These are phyloP conservation scores for Drosophila mimica DNA, from an alignment of 2,888 invertebrate genomes.

Conservation along the genomic window DNA sequence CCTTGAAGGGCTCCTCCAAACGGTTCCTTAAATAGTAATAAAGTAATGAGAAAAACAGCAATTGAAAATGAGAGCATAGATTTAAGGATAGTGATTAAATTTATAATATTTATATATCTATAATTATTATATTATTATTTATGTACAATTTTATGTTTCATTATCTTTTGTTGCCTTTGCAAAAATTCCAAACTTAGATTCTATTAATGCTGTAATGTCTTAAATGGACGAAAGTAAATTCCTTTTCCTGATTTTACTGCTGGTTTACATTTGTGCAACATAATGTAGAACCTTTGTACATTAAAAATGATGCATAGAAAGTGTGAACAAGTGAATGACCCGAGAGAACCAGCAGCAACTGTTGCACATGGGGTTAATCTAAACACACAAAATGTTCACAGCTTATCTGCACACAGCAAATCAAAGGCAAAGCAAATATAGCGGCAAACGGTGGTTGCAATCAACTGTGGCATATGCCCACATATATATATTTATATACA, in stretches of 20 bases:
- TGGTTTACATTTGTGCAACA: not conserved
- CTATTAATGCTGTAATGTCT: no score
- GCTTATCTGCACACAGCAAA: constrained; percentile 31
- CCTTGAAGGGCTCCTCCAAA: constrained; percentile 94
- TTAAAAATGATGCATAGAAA: constrained; percentile 15
- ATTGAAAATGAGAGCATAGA: constrained; percentile 9
- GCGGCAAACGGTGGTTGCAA: constrained; percentile 19
- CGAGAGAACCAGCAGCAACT: constrained; percentile 30
- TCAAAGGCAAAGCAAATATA: not conserved
- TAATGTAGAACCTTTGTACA: not conserved
- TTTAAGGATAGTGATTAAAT: not conserved
- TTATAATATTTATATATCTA: not conserved
- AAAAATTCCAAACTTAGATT: no score
- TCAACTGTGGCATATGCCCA: not conserved
- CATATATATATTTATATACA: not conserved
- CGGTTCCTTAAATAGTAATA: constrained; percentile 86
- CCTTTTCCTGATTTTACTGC: not conserved
- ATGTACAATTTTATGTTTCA: no score
- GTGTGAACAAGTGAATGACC: constrained; percentile 38
- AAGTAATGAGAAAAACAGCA: not conserved
- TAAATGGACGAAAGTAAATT: not conserved
- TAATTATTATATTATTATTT: not conserved
- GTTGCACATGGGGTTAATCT: constrained; percentile 43
- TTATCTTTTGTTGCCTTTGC: no score
- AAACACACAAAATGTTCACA: constrained; percentile 31